These are phyloP conservation scores for Pelecanoides urinatrix DNA, from an alignment of 2,113 vertebrate species.

Conservation along the genomic window DNA sequence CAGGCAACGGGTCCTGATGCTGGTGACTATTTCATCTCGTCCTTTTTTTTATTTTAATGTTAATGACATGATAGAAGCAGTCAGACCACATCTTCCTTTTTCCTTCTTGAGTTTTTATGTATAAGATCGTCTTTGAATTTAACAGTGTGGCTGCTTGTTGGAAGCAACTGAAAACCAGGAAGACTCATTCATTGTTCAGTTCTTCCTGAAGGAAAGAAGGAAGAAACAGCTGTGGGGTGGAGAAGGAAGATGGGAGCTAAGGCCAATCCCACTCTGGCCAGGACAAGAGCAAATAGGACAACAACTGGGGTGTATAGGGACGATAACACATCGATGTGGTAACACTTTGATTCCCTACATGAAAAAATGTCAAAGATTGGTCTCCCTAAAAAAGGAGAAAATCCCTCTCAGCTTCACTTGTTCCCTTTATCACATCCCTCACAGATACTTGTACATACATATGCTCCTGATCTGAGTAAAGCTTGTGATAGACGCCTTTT, in stretches of 20 bases:
- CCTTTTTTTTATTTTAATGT: not conserved
- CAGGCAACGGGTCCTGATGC: not conserved
- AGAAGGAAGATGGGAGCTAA: not conserved
- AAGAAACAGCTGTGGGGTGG: not conserved
- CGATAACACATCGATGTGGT: not conserved
- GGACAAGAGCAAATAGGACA: not conserved
- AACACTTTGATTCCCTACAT: not conserved
- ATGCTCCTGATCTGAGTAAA: not conserved
- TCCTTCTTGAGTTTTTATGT: not conserved
- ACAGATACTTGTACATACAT: not conserved
- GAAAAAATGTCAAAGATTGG: not conserved
- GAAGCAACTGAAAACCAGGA: not conserved
- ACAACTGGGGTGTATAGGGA: not conserved
- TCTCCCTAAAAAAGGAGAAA: not conserved
- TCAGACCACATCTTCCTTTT: not conserved
- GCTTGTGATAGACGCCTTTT: not conserved
- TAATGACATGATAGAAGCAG: not conserved
- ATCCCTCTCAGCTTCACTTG: not conserved
- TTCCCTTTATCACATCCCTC: not conserved
- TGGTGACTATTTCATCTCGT: not conserved
- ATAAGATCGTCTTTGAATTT: not conserved
- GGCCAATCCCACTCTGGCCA: not conserved
- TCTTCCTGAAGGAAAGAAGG: not conserved
- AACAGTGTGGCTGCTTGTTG: not conserved
- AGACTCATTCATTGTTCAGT: not conserved